These are phyloP conservation scores for Panonychus citri DNA, from an alignment of 1,140 invertebrate genomes.

Conservation along the genomic window DNA sequence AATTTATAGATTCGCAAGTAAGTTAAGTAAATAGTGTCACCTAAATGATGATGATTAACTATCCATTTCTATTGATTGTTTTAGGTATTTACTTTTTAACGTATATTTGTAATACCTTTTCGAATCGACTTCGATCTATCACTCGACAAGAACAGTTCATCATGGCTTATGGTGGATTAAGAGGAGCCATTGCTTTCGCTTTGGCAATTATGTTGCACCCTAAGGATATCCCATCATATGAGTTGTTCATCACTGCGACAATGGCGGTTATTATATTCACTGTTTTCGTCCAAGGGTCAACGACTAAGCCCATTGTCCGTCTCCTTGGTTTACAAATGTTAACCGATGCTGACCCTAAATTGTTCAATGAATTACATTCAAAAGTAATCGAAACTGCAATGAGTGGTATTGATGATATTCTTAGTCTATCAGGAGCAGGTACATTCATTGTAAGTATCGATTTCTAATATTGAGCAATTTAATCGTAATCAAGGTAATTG, in stretches of 20 bases:
- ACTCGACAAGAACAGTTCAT: slow-evolving; percentile 19
- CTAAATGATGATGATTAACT: background rate
- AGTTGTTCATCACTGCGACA: background rate
- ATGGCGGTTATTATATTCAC: background rate
- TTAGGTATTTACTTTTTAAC: slow-evolving; percentile 30
- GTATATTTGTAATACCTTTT: slow-evolving; percentile 26
- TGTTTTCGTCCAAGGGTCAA: background rate
- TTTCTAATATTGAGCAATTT: background rate
- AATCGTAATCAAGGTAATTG: background rate
- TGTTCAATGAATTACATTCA: background rate
- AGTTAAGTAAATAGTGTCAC: background rate
- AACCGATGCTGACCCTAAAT: background rate
- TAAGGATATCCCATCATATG: background rate
- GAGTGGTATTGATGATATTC: background rate
- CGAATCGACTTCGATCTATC: slow-evolving; percentile 24
- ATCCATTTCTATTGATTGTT: slow-evolving; percentile 1
- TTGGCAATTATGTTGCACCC: background rate
- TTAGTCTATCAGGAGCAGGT: background rate
- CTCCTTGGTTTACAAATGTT: background rate
- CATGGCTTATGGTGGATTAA: background rate
- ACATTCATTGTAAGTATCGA: background rate
- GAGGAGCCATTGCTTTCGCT: background rate
- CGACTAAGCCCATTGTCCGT: background rate
- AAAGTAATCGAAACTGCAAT: background rate
- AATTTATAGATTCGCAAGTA: background rate